Evolutionary conservation across 2,888 invertebrate species (phyloP).

Genomic region (Perithous albicinctus): DNA sequence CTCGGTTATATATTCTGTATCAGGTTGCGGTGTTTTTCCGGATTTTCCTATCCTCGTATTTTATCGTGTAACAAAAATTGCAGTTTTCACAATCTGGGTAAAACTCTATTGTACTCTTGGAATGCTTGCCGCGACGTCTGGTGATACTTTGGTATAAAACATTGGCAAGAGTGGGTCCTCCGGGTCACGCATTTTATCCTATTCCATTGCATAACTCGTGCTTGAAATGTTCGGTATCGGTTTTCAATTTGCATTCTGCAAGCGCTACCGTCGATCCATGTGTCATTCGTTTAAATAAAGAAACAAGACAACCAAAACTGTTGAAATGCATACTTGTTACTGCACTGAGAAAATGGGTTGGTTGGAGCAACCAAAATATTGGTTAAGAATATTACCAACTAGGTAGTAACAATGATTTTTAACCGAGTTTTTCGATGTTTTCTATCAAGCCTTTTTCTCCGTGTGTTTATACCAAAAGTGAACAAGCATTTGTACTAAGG

Average conservation of each 20-base stretch:
- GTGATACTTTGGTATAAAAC: background rate
- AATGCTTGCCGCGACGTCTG: background rate
- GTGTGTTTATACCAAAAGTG: background rate
- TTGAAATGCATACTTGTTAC: conserved; percentile 1
- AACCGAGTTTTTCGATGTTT: no score
- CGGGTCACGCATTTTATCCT: background rate
- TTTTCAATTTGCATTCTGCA: conserved; percentile 80
- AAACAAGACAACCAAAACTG: conserved; percentile 25
- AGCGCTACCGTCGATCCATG: conserved; percentile 71
- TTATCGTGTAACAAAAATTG: conserved; percentile 8
- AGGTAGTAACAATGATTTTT: no score
- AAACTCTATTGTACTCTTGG: background rate
- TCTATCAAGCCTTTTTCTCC: no score
- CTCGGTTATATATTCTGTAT: background rate
- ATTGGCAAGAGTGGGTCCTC: background rate
- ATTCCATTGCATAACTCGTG: background rate
- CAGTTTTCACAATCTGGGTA: background rate
- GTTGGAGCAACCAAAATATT: no score
- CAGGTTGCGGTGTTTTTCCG: background rate
- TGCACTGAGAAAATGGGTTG: no score
- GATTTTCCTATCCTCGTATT: background rate
- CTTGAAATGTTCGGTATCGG: conserved; percentile 72
- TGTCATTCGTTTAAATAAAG: conserved; percentile 73
- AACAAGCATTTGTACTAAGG: background rate
- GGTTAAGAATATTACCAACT: no score